Evolutionary conservation across 2,113 vertebrate genomes (phyloP), one percentile per base, ranked within the genome.

Genomic region (Erinaceus europaeus): DNA sequence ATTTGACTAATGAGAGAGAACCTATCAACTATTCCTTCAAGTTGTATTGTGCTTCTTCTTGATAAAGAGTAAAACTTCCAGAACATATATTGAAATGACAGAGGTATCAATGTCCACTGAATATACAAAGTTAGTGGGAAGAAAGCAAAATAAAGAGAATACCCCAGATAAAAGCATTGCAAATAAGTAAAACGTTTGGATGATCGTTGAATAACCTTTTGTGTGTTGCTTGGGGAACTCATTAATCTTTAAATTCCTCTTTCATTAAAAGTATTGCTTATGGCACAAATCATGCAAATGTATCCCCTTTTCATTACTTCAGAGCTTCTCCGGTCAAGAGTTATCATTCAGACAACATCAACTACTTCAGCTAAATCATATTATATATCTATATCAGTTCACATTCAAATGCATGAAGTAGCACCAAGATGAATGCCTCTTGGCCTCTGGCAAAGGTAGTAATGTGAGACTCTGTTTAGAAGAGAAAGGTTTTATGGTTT

Each of bases 211-310:
- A 82, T 90, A 14, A 93, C 50, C 71, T 92, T 91, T 74, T 73
- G 87, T 36, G 29, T 91, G 75, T 10, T 89, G 18, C 25, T 84
- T 38, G 79, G 29, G 6, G 6, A 94, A 76, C 17, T 12, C 80
- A 94, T 95, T 88, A 94, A 94, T 95, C 92, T 94, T 95, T 95
- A 93, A 95, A 95, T 55, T 50, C 82, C 25, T 93, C 50, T 89
- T 94, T 89, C 84, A 96, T 96, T 96, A 93, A 93, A 94, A 91
- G 94, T 95, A 96, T 93, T 89, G 91, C 94, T 95, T 93, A 88
- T 93, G 91, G 89, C 87, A 92, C 87, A 93, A 95, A 89, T 96
- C 89, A 94, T 94, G 93, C 84, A 93, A 92, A 96, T 94, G 23
- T 85, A 84, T 91, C 69, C 78, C 72, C 72, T 52, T 88, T 94